A percentile compares a stretch with the other conserved stretches of the same genome.
Evolutionary conservation across 2,888 invertebrate species (phyloP).

Genomic region (Chrysomela aeneicollis): DNA sequence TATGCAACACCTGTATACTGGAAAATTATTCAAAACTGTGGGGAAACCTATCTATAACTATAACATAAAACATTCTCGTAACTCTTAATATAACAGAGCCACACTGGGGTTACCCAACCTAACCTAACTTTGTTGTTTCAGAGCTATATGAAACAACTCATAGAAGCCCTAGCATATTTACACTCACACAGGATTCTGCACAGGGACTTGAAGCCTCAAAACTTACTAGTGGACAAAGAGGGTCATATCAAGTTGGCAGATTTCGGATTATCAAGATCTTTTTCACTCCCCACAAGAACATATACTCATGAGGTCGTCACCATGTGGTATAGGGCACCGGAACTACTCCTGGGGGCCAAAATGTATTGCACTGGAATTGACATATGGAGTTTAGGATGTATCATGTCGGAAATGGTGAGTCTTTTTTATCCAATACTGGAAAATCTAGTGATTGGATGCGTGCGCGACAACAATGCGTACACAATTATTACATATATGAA

Average conservation of each 20-base stretch:
- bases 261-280: slow-evolving; percentile 94
- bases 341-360: slow-evolving; percentile 89
- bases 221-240: slow-evolving; percentile 85
- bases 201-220: slow-evolving; percentile 95
- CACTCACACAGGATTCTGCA: slow-evolving; percentile 90
- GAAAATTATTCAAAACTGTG: too few species aligned
- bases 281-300: slow-evolving; percentile 89
- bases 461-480: slow-evolving; percentile 38
- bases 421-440: not conserved
- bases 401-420: slow-evolving; percentile 92
- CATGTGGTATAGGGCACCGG: slow-evolving; percentile 97
- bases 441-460: not conserved
- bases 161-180: slow-evolving; percentile 88
- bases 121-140: slow-evolving; percentile 53
- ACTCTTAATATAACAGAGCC: too few species aligned
- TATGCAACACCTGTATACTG: too few species aligned
- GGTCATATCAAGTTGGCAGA: slow-evolving; percentile 95
- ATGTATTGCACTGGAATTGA: slow-evolving; percentile 93
- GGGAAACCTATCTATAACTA: too few species aligned
- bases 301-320: slow-evolving; percentile 98
- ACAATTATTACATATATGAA: too few species aligned
- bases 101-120: too few species aligned
- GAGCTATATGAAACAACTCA: slow-evolving; percentile 87
- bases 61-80: too few species aligned
- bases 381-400: slow-evolving; percentile 96